phyloP scores from a whole-genome alignment of 2,888 invertebrate species.

The Drosophila barbarae region DNA sequence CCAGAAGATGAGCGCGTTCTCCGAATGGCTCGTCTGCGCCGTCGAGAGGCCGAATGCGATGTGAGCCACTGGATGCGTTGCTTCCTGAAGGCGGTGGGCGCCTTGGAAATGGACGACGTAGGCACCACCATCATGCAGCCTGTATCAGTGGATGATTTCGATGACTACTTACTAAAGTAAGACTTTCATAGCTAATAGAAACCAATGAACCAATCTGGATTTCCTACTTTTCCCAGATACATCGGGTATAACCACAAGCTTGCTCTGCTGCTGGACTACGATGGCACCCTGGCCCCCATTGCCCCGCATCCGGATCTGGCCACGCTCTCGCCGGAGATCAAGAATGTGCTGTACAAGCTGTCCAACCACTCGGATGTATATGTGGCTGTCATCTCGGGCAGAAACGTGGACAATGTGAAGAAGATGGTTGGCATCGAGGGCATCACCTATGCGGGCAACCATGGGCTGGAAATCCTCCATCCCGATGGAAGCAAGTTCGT shows the following conservation, averaged over 20 bases:
- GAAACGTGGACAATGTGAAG: conserved; percentile 92
- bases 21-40: conserved; percentile 90
- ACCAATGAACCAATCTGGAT: too few relatives aligned
- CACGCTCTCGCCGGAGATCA: conserved; percentile 91
- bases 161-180: conserved; percentile 92
- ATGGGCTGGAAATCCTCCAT: conserved; percentile 92
- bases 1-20: conserved; percentile 92
- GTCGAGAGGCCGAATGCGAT: conserved; percentile 90
- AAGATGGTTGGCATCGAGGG: conserved; percentile 95
- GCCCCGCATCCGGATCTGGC: conserved; percentile 94
- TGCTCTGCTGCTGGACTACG: conserved; percentile 91
- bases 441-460: conserved; percentile 94
- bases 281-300: conserved; percentile 92
- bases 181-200: conserved; percentile 52
- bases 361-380: conserved; percentile 92
- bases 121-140: conserved; percentile 93
- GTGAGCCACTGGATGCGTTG: conserved; percentile 94
- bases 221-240: conserved; percentile 82
- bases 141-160: conserved; percentile 94
- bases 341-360: conserved; percentile 89
- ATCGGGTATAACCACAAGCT: conserved; percentile 92
- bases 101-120: conserved; percentile 89
- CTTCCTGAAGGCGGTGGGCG: conserved; percentile 93
- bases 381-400: conserved; percentile 91
- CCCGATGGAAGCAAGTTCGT: conserved; percentile 94